Conservation (phyloP, 2,888 invertebrate species). For the Brenthis ino region DNA sequence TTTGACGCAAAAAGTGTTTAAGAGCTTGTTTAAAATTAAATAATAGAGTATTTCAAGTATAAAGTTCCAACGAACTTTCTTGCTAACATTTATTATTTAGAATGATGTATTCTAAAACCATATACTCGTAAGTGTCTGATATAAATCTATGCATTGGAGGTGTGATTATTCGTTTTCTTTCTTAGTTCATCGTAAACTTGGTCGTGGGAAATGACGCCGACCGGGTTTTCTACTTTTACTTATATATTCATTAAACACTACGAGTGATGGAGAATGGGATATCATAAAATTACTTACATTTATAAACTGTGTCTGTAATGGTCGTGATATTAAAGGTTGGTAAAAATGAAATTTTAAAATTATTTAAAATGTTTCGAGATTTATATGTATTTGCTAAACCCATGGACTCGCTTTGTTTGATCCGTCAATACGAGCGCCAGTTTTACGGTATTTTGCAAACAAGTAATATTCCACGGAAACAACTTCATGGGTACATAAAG, state of each 20-base stretch:
- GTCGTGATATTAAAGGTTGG: background rate
- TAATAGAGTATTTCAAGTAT: too few species aligned
- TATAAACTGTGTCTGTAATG: background rate
- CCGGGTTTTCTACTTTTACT: constrained; percentile 62
- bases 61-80: too few species aligned
- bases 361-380: too few species aligned
- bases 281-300: background rate
- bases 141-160: constrained; percentile 10
- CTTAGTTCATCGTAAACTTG: constrained; percentile 56
- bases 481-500: too few species aligned
- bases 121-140: background rate
- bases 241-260: constrained; percentile 10
- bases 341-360: too few species aligned
- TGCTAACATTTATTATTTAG: background rate
- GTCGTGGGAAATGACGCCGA: constrained; percentile 64
- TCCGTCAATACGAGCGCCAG: too few species aligned
- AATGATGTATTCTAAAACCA: background rate
- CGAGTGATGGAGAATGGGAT: background rate
- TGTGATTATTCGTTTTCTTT: constrained; percentile 24
- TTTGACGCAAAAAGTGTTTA: too few species aligned
- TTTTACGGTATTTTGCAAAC: too few species aligned
- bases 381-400: too few species aligned
- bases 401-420: too few species aligned
- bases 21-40: too few species aligned
- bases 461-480: too few species aligned